Base-by-base conservation (phyloP, 37 sponge, comb jelly and placozoan genomes). In the Haliclona indistincta region DNA sequence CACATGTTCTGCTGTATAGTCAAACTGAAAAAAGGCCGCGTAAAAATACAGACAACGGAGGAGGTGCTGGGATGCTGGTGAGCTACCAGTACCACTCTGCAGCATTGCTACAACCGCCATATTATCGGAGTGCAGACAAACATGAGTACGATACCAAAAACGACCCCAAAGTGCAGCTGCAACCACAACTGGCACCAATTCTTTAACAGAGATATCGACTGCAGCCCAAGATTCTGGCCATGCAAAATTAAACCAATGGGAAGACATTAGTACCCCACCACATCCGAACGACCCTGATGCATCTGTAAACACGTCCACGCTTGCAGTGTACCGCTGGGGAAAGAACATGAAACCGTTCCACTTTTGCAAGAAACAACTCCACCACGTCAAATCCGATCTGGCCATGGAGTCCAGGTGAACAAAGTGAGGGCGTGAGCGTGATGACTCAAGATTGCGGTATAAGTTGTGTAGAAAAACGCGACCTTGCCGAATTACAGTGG, bases 121-220 rank as follows among this genome's bases (percentile, higher is more conserved):
- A 37, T 71, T 71, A 37, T 71, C 53, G 5, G 54, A 71, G 15
- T 37, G 26, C 20, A 25, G 32, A 1, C n/a, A 35, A 13, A 71
- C 55, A 19, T 30, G 33, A 22, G 49, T 26, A 39, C 30, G 34
- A 25, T 54, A 22, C 72, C 72, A 51, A 32, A 25, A 4, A 26
- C 34, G 23, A 26, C 35, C 72, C 72, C 72, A 71, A 25, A 71
- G 26, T 13, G 54, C 72, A 32, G 33, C 54, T 30, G 72, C 55
- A 25, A 74, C 38, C 74, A 74, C 41, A 71, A n/a, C 52, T 26
- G 74, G 74, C 74, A 56, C 38, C 60, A 74, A 32, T 36, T 74
- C 74, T 43, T 74, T 74, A 7, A 56, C 61, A 4, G 60, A 30
- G 61, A 54, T 74, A n/a, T 55, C 7, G 8, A 56, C 35, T 19